A percentile compares a stretch with the other conserved stretches of the same genome.
phyloP scores from a whole-genome alignment of 2,113 vertebrate genomes.

The Clarias gariepinus region DNA sequence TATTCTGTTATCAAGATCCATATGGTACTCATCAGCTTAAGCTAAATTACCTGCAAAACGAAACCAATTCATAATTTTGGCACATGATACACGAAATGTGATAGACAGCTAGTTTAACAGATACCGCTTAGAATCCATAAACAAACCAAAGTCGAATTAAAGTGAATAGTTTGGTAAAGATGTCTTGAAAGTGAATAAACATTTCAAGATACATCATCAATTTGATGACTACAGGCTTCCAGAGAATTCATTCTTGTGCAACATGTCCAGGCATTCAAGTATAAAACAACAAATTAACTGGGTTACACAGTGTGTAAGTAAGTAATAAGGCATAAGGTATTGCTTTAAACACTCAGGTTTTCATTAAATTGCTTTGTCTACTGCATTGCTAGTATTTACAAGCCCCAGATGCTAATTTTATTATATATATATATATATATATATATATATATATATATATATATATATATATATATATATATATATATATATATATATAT shows the following conservation, averaged over 20 bases:
- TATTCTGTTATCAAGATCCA: not conserved
- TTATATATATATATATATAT: too few species aligned
- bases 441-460: too few species aligned
- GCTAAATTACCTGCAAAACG: not conserved
- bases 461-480: too few species aligned
- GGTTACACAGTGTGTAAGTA: not conserved
- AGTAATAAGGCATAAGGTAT: not conserved
- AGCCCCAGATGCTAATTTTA: not conserved
- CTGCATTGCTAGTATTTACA: not conserved
- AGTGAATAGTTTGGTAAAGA: not conserved
- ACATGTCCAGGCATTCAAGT: not conserved
- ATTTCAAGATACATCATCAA: not conserved
- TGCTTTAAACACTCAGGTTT: not conserved
- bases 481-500: too few species aligned
- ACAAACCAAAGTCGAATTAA: not conserved
- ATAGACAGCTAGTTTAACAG: constrained; percentile 7
- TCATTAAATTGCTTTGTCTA: not conserved
- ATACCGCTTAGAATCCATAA: not conserved
- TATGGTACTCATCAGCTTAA: not conserved
- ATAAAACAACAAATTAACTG: not conserved
- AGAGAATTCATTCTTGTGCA: not conserved
- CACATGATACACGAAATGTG: not conserved
- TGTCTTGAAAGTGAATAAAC: not conserved
- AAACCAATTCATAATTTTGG: too few species aligned
- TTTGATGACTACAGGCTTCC: not conserved